A percentile compares a stretch with the other conserved stretches of the same genome.
Conservation (phyloP, 2,888 invertebrate species). For the Volucella bombylans region DNA sequence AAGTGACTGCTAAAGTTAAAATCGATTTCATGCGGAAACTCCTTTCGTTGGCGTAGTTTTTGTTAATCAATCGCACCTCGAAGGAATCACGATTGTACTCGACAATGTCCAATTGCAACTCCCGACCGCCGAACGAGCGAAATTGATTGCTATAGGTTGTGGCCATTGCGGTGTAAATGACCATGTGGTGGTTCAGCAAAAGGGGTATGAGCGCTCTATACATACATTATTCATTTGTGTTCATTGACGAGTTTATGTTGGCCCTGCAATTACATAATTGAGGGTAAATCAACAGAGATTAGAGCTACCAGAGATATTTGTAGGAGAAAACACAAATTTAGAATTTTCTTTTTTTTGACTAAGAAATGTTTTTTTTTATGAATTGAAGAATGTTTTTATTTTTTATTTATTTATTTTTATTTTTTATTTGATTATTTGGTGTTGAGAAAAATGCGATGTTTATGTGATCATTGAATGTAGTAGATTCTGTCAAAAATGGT, state of each 20-base stretch:
- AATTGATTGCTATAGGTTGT: conserved; percentile 45
- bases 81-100: conserved; percentile 67
- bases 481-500: conserved; percentile 51
- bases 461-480: conserved; percentile 36
- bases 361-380: conserved; percentile 28
- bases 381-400: conserved; percentile 32
- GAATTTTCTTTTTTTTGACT: neutral
- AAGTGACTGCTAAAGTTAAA: conserved; percentile 32
- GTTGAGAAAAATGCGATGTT: conserved; percentile 53
- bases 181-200: neutral
- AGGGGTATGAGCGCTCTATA: neutral
- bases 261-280: conserved; percentile 61
- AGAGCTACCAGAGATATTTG: conserved; percentile 10
- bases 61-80: conserved; percentile 60
- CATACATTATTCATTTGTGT: conserved; percentile 21
- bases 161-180: conserved; percentile 10
- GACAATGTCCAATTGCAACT: conserved; percentile 52
- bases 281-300: conserved; percentile 32
- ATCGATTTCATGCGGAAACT: conserved; percentile 57
- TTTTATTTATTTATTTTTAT: conserved; percentile 35
- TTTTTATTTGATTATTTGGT: conserved; percentile 28
- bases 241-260: neutral
- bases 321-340: conserved; percentile 23
- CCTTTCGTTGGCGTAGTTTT: conserved; percentile 52
- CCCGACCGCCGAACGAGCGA: conserved; percentile 64